A percentile compares a stretch with the other conserved stretches of the same genome.
Evolutionary conservation across 2,113 vertebrate species (phyloP).

Genomic region (Bubo bubo): DNA sequence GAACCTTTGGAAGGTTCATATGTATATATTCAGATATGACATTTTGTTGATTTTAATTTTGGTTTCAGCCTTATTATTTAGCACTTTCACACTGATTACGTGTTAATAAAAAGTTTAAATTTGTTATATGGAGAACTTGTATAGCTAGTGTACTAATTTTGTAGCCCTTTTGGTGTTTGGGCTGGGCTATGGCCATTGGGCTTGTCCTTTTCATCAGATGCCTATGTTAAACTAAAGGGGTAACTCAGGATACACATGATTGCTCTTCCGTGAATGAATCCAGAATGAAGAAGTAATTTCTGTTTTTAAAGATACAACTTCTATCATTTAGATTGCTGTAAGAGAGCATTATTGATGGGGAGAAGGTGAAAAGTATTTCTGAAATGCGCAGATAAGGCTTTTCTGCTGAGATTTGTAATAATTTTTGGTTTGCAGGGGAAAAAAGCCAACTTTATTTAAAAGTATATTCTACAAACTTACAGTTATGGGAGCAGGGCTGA

Average conservation of each 20-base stretch:
- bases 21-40: not conserved
- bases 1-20: not conserved
- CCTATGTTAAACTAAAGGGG: not conserved
- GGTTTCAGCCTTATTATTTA: not conserved
- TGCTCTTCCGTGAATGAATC: not conserved
- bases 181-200: not conserved
- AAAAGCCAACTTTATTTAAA: constrained; percentile 10
- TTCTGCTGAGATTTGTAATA: not conserved
- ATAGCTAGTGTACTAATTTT: not conserved
- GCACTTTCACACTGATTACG: not conserved
- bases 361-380: not conserved
- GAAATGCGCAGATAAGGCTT: not conserved
- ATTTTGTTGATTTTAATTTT: constrained; percentile 5
- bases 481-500: not conserved
- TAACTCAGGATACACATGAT: not conserved
- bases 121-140: not conserved
- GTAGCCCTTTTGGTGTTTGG: not conserved
- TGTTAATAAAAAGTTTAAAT: not conserved
- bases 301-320: not conserved
- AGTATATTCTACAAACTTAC: not conserved
- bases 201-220: not conserved
- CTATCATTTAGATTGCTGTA: not conserved
- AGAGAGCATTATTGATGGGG: not conserved
- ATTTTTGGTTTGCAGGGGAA: not conserved
- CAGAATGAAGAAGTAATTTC: not conserved